Percentiles rank a stretch among this genome's conserved stretches.
Evolutionary conservation across 1,140 invertebrate genomes (phyloP).

Genomic region (Achatina immaculata): DNA sequence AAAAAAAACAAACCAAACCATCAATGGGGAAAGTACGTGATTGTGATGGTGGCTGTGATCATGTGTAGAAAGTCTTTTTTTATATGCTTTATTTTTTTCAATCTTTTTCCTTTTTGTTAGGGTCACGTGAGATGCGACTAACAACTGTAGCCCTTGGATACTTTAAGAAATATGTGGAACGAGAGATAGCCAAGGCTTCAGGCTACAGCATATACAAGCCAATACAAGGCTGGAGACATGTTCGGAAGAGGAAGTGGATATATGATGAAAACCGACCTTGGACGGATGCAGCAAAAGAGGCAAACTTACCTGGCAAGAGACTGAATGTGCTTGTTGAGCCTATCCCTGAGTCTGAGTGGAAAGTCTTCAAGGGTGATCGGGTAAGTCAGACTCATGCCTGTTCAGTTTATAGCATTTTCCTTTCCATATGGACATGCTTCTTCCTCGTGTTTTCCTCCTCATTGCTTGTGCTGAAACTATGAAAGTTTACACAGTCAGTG

Average conservation of each 20-base stretch:
- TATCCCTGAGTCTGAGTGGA: conserved; percentile 49
- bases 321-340: conserved; percentile 33
- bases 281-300: conserved; percentile 52
- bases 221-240: conserved; percentile 43
- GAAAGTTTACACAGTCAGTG: too few species aligned
- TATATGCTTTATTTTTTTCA: too few species aligned
- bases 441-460: neutral
- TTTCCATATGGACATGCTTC: neutral
- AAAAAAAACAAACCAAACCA: too few species aligned
- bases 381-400: conserved; percentile 38
- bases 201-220: conserved; percentile 46
- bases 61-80: too few species aligned
- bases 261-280: conserved; percentile 52
- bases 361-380: conserved; percentile 52
- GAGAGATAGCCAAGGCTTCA: conserved; percentile 46
- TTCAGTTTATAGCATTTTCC: neutral
- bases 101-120: too few species aligned
- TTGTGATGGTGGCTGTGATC: too few species aligned
- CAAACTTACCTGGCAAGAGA: conserved; percentile 38
- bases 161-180: conserved; percentile 51
- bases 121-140: conserved; percentile 52
- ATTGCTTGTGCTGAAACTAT: too few species aligned
- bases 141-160: conserved; percentile 42
- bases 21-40: too few species aligned
- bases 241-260: conserved; percentile 42